phyloP scores from a whole-genome alignment of 2,797 vertebrate species.

The Spinibarbus caldwelli region DNA sequence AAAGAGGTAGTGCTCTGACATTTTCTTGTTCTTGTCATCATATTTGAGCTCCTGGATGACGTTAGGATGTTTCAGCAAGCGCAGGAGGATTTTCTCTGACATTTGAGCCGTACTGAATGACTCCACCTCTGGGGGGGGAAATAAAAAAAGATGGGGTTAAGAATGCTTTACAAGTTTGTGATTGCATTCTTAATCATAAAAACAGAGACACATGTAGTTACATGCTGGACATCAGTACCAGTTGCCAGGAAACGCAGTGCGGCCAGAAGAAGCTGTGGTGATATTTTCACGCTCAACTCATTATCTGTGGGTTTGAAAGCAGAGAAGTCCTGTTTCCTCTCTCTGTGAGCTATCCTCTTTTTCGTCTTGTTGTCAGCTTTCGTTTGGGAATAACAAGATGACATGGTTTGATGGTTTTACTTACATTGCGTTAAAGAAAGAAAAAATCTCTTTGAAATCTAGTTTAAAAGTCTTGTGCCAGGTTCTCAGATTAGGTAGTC shows the following conservation, averaged over 20 bases:
- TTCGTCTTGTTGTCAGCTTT: conserved; percentile 92
- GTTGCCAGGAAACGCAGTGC: conserved; percentile 96
- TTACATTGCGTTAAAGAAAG: background rate
- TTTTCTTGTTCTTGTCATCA: conserved; percentile 88
- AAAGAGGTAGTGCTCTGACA: conserved; percentile 87
- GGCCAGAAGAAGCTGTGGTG: conserved; percentile 92
- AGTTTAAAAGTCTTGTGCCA: background rate
- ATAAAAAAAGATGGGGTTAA: conserved; percentile 2
- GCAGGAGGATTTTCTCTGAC: conserved; percentile 92
- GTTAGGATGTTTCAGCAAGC: conserved; percentile 90
- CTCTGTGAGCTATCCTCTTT: conserved; percentile 89
- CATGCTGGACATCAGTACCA: conserved; percentile 78
- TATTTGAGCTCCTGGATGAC: conserved; percentile 94
- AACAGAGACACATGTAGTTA: conserved; percentile 12
- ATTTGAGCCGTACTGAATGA: conserved; percentile 88
- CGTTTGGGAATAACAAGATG: conserved; percentile 18
- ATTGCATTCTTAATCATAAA: background rate
- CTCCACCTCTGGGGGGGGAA: conserved; percentile 84
- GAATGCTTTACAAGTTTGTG: conserved; percentile 14
- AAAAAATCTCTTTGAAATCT: background rate
- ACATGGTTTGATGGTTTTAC: background rate
- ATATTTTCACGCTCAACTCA: conserved; percentile 92
- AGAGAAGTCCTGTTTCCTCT: conserved; percentile 94
- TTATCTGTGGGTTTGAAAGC: conserved; percentile 92
- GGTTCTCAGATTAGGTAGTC: background rate